Evolutionary conservation across 2,113 vertebrate genomes (phyloP).

Genomic region (Pica pica): DNA sequence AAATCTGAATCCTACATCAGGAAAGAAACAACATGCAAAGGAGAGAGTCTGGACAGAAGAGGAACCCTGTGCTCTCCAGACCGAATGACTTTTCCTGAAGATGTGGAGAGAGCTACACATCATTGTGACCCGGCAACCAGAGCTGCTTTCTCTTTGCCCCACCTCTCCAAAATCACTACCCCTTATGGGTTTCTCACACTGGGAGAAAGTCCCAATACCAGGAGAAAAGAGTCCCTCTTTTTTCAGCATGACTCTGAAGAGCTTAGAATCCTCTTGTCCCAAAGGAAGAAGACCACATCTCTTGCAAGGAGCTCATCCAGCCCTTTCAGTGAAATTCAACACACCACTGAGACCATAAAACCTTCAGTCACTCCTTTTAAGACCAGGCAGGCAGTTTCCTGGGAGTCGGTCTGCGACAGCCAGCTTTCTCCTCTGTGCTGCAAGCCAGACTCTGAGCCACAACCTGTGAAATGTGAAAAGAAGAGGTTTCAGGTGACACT

Average conservation of each 20-base stretch:
- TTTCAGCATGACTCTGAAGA: constrained; percentile 54
- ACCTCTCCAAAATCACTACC: constrained; percentile 68
- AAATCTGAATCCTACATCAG: constrained; percentile 28
- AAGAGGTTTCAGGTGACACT: constrained; percentile 54
- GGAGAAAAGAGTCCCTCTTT: constrained; percentile 69
- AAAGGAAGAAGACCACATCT: not conserved
- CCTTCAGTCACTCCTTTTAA: not conserved
- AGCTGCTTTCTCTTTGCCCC: constrained; percentile 62
- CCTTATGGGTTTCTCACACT: constrained; percentile 61
- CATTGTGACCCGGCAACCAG: constrained; percentile 51
- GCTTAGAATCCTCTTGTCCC: not conserved
- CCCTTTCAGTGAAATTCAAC: not conserved
- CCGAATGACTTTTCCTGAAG: not conserved
- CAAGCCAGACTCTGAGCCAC: not conserved
- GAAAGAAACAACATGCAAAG: not conserved
- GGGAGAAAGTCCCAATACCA: constrained; percentile 63
- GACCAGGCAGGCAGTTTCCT: not conserved
- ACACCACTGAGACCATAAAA: not conserved
- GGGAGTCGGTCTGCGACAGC: not conserved
- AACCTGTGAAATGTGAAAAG: constrained; percentile 37
- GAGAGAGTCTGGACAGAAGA: not conserved
- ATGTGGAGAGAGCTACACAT: constrained; percentile 4
- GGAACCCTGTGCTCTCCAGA: constrained; percentile 2
- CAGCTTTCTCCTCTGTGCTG: not conserved
- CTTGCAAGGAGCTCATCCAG: not conserved